Conservation (phyloP, 2,797 vertebrate species). For the Phataginus tricuspis region DNA sequence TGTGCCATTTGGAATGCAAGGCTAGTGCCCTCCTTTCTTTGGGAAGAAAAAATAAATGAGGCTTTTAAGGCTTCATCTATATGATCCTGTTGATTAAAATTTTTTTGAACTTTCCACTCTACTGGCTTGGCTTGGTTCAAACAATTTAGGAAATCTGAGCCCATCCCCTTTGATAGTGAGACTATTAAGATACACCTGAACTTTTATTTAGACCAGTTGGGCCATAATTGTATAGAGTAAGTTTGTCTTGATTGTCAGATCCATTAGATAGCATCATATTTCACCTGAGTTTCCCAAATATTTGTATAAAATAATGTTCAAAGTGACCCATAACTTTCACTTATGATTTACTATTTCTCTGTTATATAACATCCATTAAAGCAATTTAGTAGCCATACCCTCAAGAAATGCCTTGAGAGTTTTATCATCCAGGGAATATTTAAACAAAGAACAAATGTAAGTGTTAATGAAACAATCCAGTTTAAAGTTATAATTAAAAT, state of each 20-base stretch:
- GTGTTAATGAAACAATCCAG: conserved; percentile 44
- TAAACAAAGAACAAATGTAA: conserved; percentile 58
- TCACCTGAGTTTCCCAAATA: conserved; percentile 53
- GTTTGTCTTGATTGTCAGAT: neutral
- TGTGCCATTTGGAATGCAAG: rapidly evolving
- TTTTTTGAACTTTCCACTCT: neutral
- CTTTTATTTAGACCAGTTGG: neutral
- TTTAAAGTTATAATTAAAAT: conserved; percentile 68
- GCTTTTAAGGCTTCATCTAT: too few species aligned
- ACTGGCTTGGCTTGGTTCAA: neutral
- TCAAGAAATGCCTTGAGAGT: conserved; percentile 30
- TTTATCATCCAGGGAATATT: conserved; percentile 50
- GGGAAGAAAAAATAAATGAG: neutral
- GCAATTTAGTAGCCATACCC: neutral
- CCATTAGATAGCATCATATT: neutral
- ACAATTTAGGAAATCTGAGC: neutral
- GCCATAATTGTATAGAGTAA: neutral
- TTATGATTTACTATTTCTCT: neutral
- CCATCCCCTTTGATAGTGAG: neutral
- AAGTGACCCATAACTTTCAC: neutral
- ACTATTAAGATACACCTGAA: neutral
- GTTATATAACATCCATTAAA: conserved; percentile 54
- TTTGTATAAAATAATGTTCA: conserved; percentile 50
- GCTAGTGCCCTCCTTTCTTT: neutral
- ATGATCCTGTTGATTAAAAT: neutral